Evolutionary conservation across 1,140 invertebrate genomes (phyloP).

Genomic region (Manduca sexta): DNA sequence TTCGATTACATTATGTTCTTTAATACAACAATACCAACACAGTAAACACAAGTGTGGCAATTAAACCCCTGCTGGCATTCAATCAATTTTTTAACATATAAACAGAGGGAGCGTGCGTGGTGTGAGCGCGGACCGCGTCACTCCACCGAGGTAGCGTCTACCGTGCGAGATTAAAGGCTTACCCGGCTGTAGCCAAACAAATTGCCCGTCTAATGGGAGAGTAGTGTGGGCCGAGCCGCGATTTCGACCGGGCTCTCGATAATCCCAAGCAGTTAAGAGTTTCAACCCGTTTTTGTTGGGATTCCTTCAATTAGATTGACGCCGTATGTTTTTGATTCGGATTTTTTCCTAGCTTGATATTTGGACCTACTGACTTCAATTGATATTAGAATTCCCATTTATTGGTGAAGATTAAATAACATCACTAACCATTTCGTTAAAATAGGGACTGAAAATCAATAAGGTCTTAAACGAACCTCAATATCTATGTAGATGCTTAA

Average conservation of each 20-base stretch:
- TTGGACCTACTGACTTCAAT: not conserved
- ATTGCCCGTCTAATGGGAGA: slow-evolving; percentile 33
- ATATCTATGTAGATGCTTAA: no score
- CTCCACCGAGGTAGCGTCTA: slow-evolving; percentile 21
- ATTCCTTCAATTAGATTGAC: slow-evolving; percentile 14
- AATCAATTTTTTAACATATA: slow-evolving; percentile 9
- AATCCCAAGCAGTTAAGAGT: slow-evolving; percentile 21
- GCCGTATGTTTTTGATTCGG: not conserved
- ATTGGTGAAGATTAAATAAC: no score
- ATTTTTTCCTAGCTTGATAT: not conserved
- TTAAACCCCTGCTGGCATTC: slow-evolving; percentile 1
- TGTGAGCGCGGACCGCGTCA: slow-evolving; percentile 13
- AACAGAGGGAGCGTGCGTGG: slow-evolving; percentile 11
- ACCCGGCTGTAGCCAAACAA: slow-evolving; percentile 30
- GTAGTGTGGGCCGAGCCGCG: slow-evolving; percentile 18
- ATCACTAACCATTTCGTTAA: no score
- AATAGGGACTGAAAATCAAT: no score
- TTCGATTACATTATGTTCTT: no score
- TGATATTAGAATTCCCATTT: no score
- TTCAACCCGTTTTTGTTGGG: slow-evolving; percentile 16
- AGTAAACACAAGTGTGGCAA: not conserved
- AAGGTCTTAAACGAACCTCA: no score
- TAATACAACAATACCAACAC: no score
- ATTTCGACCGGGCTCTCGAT: slow-evolving; percentile 12
- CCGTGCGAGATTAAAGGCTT: slow-evolving; percentile 33